Percentiles rank a stretch among this genome's conserved stretches.
Conservation (phyloP, 2,797 vertebrate genomes). For the Echiichthys vipera region DNA sequence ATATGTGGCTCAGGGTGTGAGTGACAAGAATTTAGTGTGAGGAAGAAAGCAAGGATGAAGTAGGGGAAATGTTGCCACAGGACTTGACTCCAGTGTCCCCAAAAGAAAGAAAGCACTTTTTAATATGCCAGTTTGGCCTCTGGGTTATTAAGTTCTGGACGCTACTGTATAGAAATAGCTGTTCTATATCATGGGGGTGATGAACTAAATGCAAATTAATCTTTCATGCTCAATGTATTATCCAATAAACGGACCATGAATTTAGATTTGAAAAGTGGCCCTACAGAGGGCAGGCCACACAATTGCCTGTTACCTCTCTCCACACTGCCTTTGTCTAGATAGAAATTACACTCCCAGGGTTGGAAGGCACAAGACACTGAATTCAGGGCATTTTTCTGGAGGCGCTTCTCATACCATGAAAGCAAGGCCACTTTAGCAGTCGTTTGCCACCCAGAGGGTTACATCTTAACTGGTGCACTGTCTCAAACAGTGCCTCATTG, state of each 20-base stretch:
- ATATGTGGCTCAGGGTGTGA: slow-evolving; percentile 62
- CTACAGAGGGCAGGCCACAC: slow-evolving; percentile 48
- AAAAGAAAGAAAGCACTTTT: slow-evolving; percentile 59
- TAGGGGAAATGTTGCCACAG: slow-evolving; percentile 47
- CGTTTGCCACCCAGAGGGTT: slow-evolving; percentile 32
- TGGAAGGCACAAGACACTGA: slow-evolving; percentile 16
- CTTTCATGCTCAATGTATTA: slow-evolving; percentile 78
- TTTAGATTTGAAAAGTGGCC: slow-evolving; percentile 67
- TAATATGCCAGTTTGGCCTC: slow-evolving; percentile 55
- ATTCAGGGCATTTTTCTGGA: slow-evolving; percentile 33
- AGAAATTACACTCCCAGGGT: slow-evolving; percentile 45
- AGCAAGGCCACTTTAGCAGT: slow-evolving; percentile 29
- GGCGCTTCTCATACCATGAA: slow-evolving; percentile 25
- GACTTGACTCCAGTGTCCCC: slow-evolving; percentile 63
- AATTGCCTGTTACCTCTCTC: slow-evolving; percentile 35
- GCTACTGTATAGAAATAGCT: slow-evolving; percentile 58
- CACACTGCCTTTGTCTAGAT: slow-evolving; percentile 50
- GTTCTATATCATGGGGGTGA: slow-evolving; percentile 64
- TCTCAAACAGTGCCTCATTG: slow-evolving; percentile 39
- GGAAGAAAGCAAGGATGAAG: slow-evolving; percentile 60
- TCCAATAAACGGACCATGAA: slow-evolving; percentile 72
- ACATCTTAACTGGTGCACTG: slow-evolving; percentile 8
- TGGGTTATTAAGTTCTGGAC: slow-evolving; percentile 63
- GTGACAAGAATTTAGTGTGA: slow-evolving; percentile 67
- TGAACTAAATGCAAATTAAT: slow-evolving; percentile 76